Conservation (phyloP, 1,140 invertebrate species). For the Ceratosolen fusciceps region DNA sequence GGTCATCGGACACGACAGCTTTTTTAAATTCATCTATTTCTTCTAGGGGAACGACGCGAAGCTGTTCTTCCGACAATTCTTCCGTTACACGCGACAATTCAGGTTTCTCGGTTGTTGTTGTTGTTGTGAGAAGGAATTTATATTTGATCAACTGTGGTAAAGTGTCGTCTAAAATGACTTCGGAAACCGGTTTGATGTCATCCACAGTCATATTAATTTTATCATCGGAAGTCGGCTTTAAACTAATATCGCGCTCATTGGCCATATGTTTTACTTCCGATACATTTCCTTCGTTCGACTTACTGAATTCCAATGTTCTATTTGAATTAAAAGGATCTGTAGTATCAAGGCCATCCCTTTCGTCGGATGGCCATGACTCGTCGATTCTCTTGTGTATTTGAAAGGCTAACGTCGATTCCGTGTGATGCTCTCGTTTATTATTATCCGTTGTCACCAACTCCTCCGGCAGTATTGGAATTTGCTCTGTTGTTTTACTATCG, state of each 20-base stretch:
- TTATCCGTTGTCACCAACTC: conserved; percentile 63
- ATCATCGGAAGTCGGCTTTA: neutral
- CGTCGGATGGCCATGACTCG: neutral
- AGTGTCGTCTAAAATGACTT: conserved; percentile 62
- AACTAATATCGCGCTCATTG: conserved; percentile 9
- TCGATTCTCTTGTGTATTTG: conserved; percentile 31
- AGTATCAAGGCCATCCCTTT: neutral
- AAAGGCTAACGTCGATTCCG: conserved; percentile 40
- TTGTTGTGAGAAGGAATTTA: conserved; percentile 54
- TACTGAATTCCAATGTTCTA: neutral
- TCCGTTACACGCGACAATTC: conserved; percentile 42
- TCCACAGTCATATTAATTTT: neutral
- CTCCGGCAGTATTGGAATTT: conserved; percentile 66
- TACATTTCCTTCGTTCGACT: conserved; percentile 26
- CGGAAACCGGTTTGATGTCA: conserved; percentile 64
- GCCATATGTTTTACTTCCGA: conserved; percentile 13
- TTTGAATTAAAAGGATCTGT: neutral
- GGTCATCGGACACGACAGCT: conserved; percentile 51
- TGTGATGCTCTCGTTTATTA: conserved; percentile 27
- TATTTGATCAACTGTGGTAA: conserved; percentile 59
- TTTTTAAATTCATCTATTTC: conserved; percentile 52
- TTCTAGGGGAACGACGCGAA: conserved; percentile 64
- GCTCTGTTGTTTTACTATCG: conserved; percentile 64
- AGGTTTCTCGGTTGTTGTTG: conserved; percentile 53
- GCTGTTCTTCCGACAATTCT: conserved; percentile 57